phyloP scores from a whole-genome alignment of 1,140 invertebrate genomes.

The Palaemon carinicauda region DNA sequence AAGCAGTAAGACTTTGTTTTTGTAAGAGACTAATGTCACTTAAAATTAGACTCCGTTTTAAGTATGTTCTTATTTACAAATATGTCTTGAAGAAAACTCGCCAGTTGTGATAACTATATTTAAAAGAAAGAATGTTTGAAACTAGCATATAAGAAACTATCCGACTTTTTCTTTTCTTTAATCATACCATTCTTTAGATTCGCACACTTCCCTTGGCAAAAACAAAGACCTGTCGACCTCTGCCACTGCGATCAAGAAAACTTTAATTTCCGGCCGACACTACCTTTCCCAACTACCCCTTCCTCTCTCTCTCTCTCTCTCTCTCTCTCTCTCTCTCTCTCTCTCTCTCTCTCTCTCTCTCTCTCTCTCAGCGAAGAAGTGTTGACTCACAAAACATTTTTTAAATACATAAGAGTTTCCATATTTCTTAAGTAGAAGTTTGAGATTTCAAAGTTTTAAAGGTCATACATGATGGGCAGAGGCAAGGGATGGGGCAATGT shows the following conservation, averaged over 20 bases:
- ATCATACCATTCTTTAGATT: neutral
- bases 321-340: neutral
- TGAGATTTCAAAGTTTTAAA: too few relatives aligned
- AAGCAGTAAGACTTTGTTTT: too few relatives aligned
- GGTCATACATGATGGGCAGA: too few relatives aligned
- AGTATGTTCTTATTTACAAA: too few relatives aligned
- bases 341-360: neutral
- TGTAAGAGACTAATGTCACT: too few relatives aligned
- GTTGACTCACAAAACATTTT: neutral
- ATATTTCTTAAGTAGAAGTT: too few relatives aligned
- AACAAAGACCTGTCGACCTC: neutral
- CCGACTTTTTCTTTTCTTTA: neutral
- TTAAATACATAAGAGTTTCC: neutral
- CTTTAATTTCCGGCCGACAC: conserved; percentile 2
- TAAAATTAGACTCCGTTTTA: too few relatives aligned
- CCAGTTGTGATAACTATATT: too few relatives aligned
- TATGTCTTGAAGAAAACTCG: too few relatives aligned
- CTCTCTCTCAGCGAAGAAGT: neutral
- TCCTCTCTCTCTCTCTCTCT: neutral
- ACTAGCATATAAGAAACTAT: too few relatives aligned
- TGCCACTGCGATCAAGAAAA: neutral
- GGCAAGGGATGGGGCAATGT: too few relatives aligned
- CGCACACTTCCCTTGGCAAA: neutral
- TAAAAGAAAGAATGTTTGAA: too few relatives aligned
- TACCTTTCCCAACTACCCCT: neutral